Evolutionary conservation across 1,140 invertebrate genomes (phyloP).

Genomic region (Pomacea maculata): DNA sequence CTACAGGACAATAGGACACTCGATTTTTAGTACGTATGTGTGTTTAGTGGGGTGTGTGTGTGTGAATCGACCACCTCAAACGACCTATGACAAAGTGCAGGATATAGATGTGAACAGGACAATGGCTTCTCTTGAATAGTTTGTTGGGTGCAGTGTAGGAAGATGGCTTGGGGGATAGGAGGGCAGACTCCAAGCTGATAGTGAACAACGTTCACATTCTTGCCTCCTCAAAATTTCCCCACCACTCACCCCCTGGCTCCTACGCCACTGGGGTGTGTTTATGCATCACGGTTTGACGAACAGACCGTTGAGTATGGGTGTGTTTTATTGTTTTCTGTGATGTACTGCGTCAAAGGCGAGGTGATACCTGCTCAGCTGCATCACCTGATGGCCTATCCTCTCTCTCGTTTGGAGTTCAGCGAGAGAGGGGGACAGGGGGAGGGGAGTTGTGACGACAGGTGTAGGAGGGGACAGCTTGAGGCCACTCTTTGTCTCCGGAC

Average conservation of each 20-base stretch:
- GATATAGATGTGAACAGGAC: background rate
- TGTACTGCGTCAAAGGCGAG: background rate
- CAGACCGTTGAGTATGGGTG: background rate
- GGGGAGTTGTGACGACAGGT: too few relatives aligned
- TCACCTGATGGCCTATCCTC: too few relatives aligned
- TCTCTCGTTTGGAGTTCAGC: too few relatives aligned
- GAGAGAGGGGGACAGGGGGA: too few relatives aligned
- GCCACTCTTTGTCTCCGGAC: too few relatives aligned
- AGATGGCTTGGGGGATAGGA: too few relatives aligned
- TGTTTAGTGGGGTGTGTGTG: background rate
- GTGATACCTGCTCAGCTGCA: background rate
- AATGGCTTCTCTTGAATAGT: background rate
- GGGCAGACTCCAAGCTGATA: too few relatives aligned
- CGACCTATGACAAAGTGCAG: background rate
- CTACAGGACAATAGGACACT: background rate
- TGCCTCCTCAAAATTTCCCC: too few relatives aligned
- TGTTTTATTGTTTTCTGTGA: background rate
- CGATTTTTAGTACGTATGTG: background rate
- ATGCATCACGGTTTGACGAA: background rate
- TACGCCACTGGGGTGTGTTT: background rate
- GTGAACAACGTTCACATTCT: too few relatives aligned
- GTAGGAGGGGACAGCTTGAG: too few relatives aligned
- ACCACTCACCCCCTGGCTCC: too few relatives aligned
- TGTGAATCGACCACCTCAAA: background rate
- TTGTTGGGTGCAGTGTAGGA: background rate